Base-by-base conservation (phyloP, 2,888 invertebrate genomes). In the Machimus atricapillus region DNA sequence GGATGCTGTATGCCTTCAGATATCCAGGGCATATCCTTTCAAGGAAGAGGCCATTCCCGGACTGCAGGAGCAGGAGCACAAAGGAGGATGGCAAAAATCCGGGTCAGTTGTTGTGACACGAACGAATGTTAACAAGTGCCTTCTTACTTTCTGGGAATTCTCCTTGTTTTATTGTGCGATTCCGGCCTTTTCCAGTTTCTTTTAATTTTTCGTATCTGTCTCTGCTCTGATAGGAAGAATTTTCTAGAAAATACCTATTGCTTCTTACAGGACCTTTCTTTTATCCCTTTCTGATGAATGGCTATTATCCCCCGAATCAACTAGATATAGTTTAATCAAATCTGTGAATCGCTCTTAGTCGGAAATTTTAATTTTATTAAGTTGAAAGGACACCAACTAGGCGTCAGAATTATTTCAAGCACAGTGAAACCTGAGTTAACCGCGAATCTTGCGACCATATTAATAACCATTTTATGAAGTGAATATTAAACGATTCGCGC, bases 31-130 rank as follows among this genome's bases (percentile, higher is more conserved):
- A 79, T 78, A 40, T 66, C 23, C 27, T 66, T 52, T 79, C 23
- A 79, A 16, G 52, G 52, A 46, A 52, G 19, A 43, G 81, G 56
- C 1, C 40, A 82, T 58, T 58, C 66, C 66, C 8, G 37, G 37
- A 82, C 81, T 31, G 23, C 31, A 56, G 66, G 34, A 37, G 37
- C 31, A 31, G 7, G 12, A 34, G 19, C 40, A 23, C 31, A 37
- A 52, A 27, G 31, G 19, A 40, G 16, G 40, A 40, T 46, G 14
- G 79, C 46, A 79, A 79, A 40, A 74, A 85, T 85, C 74, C 85
- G 74, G 85, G 85, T 85, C 85, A 85, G 85, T 74, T 85, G 85
- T 74, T 85, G n/a, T 85, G 85, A 74, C 66, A 79, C 40, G 52
- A 83, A 83, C 40, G 37, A n/a, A 73, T 85, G 85, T 85, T 85